Conservation (phyloP, 2,113 vertebrate species). For the rabbit (Oryctolagus cuniculus) region DNA sequence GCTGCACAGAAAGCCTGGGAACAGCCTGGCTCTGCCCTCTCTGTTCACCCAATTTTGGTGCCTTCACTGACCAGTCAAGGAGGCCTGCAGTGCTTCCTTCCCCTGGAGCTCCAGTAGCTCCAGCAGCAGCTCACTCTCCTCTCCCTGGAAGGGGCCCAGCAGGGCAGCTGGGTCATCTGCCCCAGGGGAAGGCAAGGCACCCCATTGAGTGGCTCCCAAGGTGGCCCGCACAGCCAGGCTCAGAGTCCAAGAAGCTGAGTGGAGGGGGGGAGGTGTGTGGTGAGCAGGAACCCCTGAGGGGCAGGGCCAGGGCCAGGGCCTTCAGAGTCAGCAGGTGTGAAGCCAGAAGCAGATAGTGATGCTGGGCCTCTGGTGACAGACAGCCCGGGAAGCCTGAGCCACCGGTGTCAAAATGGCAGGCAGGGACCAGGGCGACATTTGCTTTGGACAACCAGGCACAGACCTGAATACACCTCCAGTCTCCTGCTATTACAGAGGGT, state of each 20-base stretch:
- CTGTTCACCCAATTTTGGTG: not conserved
- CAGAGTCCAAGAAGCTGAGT: not conserved
- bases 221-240: not conserved
- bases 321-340: too few relatives aligned
- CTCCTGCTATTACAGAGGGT: too few relatives aligned
- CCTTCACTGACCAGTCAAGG: constrained; percentile 69
- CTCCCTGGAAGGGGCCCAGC: constrained; percentile 49
- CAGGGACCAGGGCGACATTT: too few relatives aligned
- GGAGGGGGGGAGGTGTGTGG: too few relatives aligned
- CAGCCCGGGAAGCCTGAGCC: too few relatives aligned
- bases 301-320: too few relatives aligned
- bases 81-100: constrained; percentile 40
- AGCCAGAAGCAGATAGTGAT: too few relatives aligned
- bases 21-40: not conserved
- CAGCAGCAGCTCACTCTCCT: constrained; percentile 56
- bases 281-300: too few relatives aligned
- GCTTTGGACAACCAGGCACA: too few relatives aligned
- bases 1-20: not conserved
- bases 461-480: too few relatives aligned
- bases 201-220: not conserved
- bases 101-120: constrained; percentile 71
- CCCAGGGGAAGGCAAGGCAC: not conserved
- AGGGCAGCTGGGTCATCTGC: constrained; percentile 53
- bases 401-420: too few relatives aligned
- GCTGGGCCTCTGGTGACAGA: too few relatives aligned